Evolutionary conservation across 1,140 invertebrate genomes (phyloP), one percentile per base, ranked within the genome.

Genomic region (Eufriesea mexicana): DNA sequence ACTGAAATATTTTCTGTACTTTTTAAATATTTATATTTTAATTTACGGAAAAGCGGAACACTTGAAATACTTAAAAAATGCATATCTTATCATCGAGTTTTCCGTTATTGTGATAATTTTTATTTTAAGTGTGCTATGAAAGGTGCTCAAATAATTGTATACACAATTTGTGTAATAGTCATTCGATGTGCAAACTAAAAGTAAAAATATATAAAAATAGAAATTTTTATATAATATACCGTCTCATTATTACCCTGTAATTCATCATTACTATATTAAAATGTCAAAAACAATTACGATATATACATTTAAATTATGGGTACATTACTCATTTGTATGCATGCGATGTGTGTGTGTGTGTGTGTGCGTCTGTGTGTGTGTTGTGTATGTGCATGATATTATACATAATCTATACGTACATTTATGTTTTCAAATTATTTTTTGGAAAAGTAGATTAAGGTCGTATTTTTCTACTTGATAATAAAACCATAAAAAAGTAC

Each of bases 401-500:
- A n/a, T 35, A 35, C 4, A 35, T 61, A 74, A 51, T 72, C 18
- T 28, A 4, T 62, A 35, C 20, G 9, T 35, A 61, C 20, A 9
- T 1, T 35, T 71, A 23, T 0, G 0, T 10, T 25, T 54, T 14
- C n/a, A 20, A 35, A 57, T 23, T 47, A 8, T 45, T 62, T 25
- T 49, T 54, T 28, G 2, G n/a, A 54, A 2, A 54, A 55, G 18
- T 55, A 0, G 25, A 9, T 20, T 9, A 20, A 8, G 5, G 23
- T 42, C 23, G 18, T 23, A 12, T 42, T 2, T 12, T n/a, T 51
- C 20, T 18, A 9, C 2, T 54, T 12, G 25, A 66, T 23, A 12
- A 62, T 20, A 42, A 54, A 55, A 47, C 47, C 49, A n/a, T 25
- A 80, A 76, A 87, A 92, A 92, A 91, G 88, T 49, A 83, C 96